Evolutionary conservation across 2,113 vertebrate species (phyloP).

Genomic region (Lates calcarifer): DNA sequence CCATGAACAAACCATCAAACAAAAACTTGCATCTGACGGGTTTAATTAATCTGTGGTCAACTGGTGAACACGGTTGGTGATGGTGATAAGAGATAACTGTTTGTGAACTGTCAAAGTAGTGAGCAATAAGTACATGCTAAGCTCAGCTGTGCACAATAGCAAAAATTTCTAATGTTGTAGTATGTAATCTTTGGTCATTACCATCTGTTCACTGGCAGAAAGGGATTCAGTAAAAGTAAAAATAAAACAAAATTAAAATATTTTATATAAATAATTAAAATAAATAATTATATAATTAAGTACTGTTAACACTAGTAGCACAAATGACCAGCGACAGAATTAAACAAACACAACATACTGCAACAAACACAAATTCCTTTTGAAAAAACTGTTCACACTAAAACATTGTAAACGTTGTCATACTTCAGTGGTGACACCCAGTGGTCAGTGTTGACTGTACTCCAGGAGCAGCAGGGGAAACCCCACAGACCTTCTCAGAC

Average conservation of each 20-base stretch:
- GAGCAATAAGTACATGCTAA: too few relatives aligned
- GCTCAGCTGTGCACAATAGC: background rate
- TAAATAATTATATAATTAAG: background rate
- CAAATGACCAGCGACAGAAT: background rate
- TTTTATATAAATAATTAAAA: background rate
- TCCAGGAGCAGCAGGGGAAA: constrained; percentile 9
- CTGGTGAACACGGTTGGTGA: too few relatives aligned
- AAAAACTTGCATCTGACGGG: background rate
- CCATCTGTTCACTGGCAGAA: background rate
- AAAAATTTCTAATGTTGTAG: background rate
- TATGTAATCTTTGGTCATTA: constrained; percentile 1
- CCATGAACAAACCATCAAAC: background rate
- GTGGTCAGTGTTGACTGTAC: constrained; percentile 49
- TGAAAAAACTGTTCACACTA: background rate
- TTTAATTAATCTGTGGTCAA: too few relatives aligned
- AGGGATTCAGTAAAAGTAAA: background rate
- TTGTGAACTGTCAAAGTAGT: too few relatives aligned
- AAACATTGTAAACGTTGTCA: background rate
- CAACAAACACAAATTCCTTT: background rate
- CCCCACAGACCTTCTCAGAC: background rate
- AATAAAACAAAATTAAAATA: background rate
- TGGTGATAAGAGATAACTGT: too few relatives aligned
- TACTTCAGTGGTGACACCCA: constrained; percentile 61
- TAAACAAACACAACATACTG: background rate
- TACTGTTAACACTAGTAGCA: background rate